phyloP scores from a whole-genome alignment of 2,113 vertebrate species.

The Embiotoca jacksoni region DNA sequence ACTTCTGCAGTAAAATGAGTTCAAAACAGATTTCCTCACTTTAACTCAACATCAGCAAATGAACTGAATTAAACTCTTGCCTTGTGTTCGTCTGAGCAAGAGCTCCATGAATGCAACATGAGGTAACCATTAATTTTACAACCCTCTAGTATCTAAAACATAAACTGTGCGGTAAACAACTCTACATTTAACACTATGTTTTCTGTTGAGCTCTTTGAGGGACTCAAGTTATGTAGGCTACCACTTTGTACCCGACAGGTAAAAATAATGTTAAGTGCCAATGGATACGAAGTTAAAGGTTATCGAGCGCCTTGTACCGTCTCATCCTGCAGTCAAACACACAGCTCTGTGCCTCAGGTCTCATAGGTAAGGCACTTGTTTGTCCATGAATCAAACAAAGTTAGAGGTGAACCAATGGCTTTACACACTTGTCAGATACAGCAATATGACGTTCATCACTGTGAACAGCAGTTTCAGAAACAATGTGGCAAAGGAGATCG shows the following conservation, averaged over 20 bases:
- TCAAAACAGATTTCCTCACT: slow-evolving; percentile 48
- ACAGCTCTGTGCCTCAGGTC: slow-evolving; percentile 79
- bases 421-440: slow-evolving; percentile 76
- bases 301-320: slow-evolving; percentile 28
- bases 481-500: slow-evolving; percentile 67
- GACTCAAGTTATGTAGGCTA: slow-evolving; percentile 46
- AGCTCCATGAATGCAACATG: slow-evolving; percentile 64
- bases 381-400: slow-evolving; percentile 75
- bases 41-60: slow-evolving; percentile 32
- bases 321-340: slow-evolving; percentile 51
- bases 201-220: slow-evolving; percentile 37
- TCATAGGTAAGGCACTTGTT: slow-evolving; percentile 82
- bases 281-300: slow-evolving; percentile 63
- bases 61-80: slow-evolving; percentile 49
- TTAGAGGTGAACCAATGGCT: slow-evolving; percentile 75
- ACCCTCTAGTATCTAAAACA: slow-evolving; percentile 58
- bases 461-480: slow-evolving; percentile 77
- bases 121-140: slow-evolving; percentile 72
- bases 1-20: slow-evolving; percentile 26
- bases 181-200: slow-evolving; percentile 59
- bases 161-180: slow-evolving; percentile 66
- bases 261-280: slow-evolving; percentile 55
- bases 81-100: slow-evolving; percentile 47
- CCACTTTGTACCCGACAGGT: slow-evolving; percentile 55
- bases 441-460: slow-evolving; percentile 72